Base-by-base conservation (phyloP, 92 coral and sea anemone species). In the Parazoanthus swiftii region DNA sequence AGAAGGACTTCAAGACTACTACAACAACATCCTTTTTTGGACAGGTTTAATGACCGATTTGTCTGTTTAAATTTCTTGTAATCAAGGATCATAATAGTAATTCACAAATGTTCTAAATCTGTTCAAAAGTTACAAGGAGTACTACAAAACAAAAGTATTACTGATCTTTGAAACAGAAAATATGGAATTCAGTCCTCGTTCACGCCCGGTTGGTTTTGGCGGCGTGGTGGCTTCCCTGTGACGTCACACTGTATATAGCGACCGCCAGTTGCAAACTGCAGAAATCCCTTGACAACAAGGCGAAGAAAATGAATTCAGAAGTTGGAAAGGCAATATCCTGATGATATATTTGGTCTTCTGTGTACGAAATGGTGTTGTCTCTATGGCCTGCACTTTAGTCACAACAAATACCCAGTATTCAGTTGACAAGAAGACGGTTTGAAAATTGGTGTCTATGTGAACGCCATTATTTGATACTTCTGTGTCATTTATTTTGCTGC, bases 201-300 rank as follows among this genome's bases (percentile, higher is more conserved):
- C 51, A 54, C 59, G 59, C 59, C 18, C 59, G 59, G 59, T 11
- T 54, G 59, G 14, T 13, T 21, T 74, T 14, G 56, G n/a, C 48
- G 50, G 81, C 88, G 46, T 50, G 79, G 81, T 73, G 74, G 83
- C 89, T 76, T 58, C 36, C n/a, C 18, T 50, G 74, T 91, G 94
- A 91, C 94, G 90, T 91, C 94, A 86, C 71, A 77, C 85, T 76
- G 88, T 83, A 67, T 83, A 77, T 91, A 86, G 90, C 94, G 92
- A 91, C 94, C 68, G 79, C 37, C 54, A 80, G 63, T 65, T 72
- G 54, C 74, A 86, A 48, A 84, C 79, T 80, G 23, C 50, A 48
- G 25, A 37, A 79, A 44, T 38, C 42, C 91, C 94, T 86, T 91
- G 94, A 89, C 94, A 89, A 91, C 94, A 86, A 75, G 70, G 13